Evolutionary conservation across 2,113 vertebrate species (phyloP).

Genomic region (Phainopepla nitens): DNA sequence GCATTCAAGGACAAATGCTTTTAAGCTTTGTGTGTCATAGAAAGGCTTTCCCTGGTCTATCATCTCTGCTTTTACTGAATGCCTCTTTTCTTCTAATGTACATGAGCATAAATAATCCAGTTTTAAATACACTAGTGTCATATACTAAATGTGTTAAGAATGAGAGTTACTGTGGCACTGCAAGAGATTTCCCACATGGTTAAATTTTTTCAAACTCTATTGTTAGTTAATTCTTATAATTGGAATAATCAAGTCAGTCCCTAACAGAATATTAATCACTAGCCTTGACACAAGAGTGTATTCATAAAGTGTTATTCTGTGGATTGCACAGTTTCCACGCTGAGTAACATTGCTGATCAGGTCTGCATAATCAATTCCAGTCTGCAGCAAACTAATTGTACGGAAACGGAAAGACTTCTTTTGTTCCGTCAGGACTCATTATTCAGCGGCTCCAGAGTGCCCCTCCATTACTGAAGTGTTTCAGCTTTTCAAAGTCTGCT

Average conservation of each 20-base stretch:
- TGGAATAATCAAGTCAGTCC: constrained; percentile 26
- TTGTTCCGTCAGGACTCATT: not conserved
- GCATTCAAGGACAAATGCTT: constrained; percentile 57
- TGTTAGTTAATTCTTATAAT: not conserved
- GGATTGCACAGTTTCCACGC: not conserved
- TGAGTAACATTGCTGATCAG: not conserved
- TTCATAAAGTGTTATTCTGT: not conserved
- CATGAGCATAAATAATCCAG: constrained; percentile 8
- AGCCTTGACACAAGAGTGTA: not conserved
- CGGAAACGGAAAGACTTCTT: not conserved
- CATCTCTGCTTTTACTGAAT: not conserved
- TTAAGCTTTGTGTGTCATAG: not conserved
- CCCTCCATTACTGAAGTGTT: not conserved
- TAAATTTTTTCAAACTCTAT: not conserved
- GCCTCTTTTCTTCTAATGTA: not conserved
- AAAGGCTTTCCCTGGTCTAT: not conserved
- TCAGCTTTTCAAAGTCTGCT: not conserved
- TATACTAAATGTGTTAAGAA: not conserved
- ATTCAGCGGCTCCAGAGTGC: not conserved
- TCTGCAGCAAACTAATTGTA: not conserved
- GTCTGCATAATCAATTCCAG: constrained; percentile 9
- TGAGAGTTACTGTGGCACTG: not conserved
- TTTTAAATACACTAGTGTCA: not conserved
- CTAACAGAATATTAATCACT: constrained; percentile 16
- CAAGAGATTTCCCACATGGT: not conserved